Conservation (phyloP, 1,140 invertebrate species). For the Drosophila seguyi region DNA sequence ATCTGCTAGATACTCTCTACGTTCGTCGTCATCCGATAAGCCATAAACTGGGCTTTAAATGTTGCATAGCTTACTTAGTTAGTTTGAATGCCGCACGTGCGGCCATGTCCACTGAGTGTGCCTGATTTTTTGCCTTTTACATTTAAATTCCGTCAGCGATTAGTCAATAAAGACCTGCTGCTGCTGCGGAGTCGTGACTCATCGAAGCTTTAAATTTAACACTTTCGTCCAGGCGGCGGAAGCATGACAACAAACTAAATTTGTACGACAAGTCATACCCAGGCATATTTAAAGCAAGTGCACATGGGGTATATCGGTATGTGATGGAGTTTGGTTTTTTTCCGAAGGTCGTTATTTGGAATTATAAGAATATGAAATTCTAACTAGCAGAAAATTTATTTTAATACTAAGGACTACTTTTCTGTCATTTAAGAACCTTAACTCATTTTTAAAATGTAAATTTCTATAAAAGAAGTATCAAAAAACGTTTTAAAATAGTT, state of each 20-base stretch:
- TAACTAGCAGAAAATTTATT: neutral
- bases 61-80: constrained; percentile 20
- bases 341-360: neutral
- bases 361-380: neutral
- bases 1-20: constrained; percentile 21
- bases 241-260: constrained; percentile 55
- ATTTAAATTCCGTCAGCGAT: constrained; percentile 46
- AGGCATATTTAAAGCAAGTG: constrained; percentile 12
- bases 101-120: constrained; percentile 14
- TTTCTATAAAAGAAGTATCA: too few relatives aligned
- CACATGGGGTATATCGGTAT: constrained; percentile 15
- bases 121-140: constrained; percentile 32
- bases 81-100: constrained; percentile 28
- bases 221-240: constrained; percentile 41
- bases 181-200: constrained; percentile 23
- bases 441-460: neutral
- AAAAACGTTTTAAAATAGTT: too few relatives aligned
- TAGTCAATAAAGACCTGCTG: constrained; percentile 46
- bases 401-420: neutral
- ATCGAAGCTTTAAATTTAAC: constrained; percentile 35
- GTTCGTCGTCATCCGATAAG: constrained; percentile 10
- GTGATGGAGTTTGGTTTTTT: neutral
- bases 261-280: constrained; percentile 26
- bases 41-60: constrained; percentile 38
- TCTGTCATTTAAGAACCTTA: neutral